Conservation (phyloP, 1,140 invertebrate genomes). For the Drosophila nebulosa region DNA sequence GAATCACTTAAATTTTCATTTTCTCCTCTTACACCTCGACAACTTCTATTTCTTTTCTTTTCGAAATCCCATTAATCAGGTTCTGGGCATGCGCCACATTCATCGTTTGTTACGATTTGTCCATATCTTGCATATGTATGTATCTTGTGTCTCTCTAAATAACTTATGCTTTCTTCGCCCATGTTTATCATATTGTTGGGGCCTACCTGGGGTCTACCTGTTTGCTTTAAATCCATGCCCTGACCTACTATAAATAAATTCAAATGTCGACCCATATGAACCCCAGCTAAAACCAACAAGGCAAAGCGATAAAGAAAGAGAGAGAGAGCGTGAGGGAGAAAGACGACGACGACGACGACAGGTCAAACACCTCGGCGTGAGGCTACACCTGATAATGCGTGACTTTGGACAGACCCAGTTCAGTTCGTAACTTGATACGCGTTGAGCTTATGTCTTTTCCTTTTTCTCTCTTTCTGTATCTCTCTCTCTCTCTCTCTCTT, state of each 20-base stretch:
- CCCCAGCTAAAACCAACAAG: constrained; percentile 21
- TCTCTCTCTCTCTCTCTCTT: neutral
- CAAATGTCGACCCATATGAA: constrained; percentile 45
- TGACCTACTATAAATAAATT: constrained; percentile 67
- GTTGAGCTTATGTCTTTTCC: constrained; percentile 39
- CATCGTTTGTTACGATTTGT: neutral
- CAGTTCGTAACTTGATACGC: constrained; percentile 51
- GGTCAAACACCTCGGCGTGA: constrained; percentile 60
- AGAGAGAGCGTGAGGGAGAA: neutral
- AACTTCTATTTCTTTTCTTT: neutral
- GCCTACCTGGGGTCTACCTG: constrained; percentile 38
- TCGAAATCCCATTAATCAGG: constrained; percentile 48
- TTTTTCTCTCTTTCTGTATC: neutral
- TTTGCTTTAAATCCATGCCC: constrained; percentile 30
- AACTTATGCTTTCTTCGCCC: constrained; percentile 60
- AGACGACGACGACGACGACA: neutral
- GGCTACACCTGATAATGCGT: constrained; percentile 70
- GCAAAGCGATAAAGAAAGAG: neutral
- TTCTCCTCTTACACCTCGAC: neutral
- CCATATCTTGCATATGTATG: neutral
- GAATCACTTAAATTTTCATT: neutral
- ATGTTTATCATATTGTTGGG: constrained; percentile 22
- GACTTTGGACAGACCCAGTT: constrained; percentile 47
- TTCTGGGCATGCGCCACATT: neutral
- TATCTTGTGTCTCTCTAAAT: constrained; percentile 9